Conservation (phyloP, 2,888 invertebrate genomes). For the Saturnia pavonia region DNA sequence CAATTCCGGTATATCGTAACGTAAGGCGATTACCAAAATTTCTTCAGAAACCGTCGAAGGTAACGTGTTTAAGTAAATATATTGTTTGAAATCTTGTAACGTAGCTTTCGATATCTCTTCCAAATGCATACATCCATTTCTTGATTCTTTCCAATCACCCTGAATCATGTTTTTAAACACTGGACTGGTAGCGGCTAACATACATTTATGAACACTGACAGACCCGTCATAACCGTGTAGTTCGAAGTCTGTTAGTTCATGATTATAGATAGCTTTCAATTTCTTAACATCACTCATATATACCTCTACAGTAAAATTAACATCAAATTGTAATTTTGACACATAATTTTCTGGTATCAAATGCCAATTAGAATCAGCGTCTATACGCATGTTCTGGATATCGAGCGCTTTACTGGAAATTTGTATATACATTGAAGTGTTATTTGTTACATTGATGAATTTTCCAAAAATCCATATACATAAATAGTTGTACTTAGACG, state of each 20-base stretch:
- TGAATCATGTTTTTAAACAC: constrained; percentile 17
- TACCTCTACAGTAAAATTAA: constrained; percentile 1
- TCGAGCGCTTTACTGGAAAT: background rate
- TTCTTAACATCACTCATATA: background rate
- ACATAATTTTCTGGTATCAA: background rate
- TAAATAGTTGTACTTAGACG: too few relatives aligned
- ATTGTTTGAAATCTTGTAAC: constrained; percentile 15
- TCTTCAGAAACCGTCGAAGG: constrained; percentile 5
- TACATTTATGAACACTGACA: constrained; percentile 20
- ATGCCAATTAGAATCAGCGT: constrained; percentile 5
- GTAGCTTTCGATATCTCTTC: constrained; percentile 10
- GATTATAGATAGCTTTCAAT: background rate
- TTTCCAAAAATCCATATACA: too few relatives aligned
- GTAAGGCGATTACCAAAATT: constrained; percentile 5
- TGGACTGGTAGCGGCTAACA: constrained; percentile 21
- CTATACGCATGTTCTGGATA: background rate
- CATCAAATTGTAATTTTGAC: background rate
- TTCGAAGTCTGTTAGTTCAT: constrained; percentile 26
- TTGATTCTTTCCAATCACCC: background rate
- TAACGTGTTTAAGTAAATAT: constrained; percentile 13
- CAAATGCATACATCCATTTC: constrained; percentile 1
- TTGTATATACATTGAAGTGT: background rate
- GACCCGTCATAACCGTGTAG: constrained; percentile 34
- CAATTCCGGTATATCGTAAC: background rate
- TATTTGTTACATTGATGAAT: background rate